Percentiles rank a stretch among this genome's conserved stretches.
Conservation (phyloP, 2,888 invertebrate genomes). For the Orthonychiurus folsomi region DNA sequence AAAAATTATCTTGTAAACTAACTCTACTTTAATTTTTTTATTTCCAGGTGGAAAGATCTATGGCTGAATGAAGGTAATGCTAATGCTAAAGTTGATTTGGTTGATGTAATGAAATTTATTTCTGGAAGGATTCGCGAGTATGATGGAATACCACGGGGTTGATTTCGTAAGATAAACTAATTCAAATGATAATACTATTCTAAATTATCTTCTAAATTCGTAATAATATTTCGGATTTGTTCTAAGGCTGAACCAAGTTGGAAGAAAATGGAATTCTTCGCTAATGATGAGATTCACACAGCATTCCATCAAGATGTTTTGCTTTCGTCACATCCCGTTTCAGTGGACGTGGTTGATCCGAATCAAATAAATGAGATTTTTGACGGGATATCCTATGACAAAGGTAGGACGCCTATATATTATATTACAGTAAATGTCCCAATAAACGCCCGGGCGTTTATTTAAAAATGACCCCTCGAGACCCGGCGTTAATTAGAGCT, state of each 20-base stretch:
- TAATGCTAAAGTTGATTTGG: no score
- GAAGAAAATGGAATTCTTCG: conserved; percentile 68
- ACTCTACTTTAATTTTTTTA: no score
- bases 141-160: conserved; percentile 28
- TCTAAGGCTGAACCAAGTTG: conserved; percentile 55
- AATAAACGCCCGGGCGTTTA: no score
- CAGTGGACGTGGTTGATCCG: conserved; percentile 70
- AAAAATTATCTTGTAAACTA: no score
- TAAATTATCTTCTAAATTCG: background rate
- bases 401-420: background rate
- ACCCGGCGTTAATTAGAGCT: no score
- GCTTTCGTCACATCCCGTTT: conserved; percentile 73
- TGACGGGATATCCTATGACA: conserved; percentile 46
- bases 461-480: no score
- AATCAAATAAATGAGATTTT: conserved; percentile 81
- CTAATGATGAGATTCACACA: conserved; percentile 62
- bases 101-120: no score
- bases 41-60: conserved; percentile 31
- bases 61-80: conserved; percentile 39
- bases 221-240: background rate
- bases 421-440: no score
- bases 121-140: conserved; percentile 33
- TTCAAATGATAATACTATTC: background rate
- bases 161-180: conserved; percentile 4
- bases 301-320: conserved; percentile 68